Evolutionary conservation across 2,113 vertebrate genomes (phyloP).

Genomic region (Budorcas taxicolor): DNA sequence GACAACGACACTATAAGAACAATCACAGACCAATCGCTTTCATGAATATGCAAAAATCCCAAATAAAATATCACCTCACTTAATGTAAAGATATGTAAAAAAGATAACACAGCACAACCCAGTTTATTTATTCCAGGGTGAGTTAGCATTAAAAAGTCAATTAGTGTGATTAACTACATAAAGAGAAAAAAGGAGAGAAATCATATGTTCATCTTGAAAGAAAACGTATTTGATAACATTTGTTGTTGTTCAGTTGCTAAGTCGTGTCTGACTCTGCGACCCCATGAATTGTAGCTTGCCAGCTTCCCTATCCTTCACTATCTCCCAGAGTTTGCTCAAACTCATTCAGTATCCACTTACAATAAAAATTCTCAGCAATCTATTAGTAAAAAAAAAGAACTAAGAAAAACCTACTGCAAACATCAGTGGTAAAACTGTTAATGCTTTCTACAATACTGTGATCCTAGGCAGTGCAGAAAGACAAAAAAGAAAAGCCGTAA

Average conservation of each 20-base stretch:
- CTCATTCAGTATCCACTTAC: neutral
- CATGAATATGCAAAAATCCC: neutral
- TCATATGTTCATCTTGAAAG: neutral
- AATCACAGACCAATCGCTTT: neutral
- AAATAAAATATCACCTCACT: neutral
- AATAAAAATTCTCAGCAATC: neutral
- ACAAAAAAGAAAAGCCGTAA: neutral
- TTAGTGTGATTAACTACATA: neutral
- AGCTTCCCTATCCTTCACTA: neutral
- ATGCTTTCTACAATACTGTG: neutral
- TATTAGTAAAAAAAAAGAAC: neutral
- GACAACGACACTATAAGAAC: neutral
- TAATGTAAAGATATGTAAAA: neutral
- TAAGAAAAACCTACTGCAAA: neutral
- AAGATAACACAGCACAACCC: neutral
- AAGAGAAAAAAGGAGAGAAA: neutral
- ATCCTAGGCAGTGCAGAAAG: neutral
- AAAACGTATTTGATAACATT: neutral
- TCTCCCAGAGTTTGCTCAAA: neutral
- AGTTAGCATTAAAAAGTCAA: neutral
- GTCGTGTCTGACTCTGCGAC: neutral
- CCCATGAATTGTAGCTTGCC: accelerated
- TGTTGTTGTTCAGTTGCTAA: neutral
- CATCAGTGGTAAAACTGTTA: neutral
- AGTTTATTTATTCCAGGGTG: neutral